A percentile compares a stretch with the other conserved stretches of the same genome.
phyloP scores from a whole-genome alignment of 2,888 invertebrate genomes.

The Bhutanitis thaidina region DNA sequence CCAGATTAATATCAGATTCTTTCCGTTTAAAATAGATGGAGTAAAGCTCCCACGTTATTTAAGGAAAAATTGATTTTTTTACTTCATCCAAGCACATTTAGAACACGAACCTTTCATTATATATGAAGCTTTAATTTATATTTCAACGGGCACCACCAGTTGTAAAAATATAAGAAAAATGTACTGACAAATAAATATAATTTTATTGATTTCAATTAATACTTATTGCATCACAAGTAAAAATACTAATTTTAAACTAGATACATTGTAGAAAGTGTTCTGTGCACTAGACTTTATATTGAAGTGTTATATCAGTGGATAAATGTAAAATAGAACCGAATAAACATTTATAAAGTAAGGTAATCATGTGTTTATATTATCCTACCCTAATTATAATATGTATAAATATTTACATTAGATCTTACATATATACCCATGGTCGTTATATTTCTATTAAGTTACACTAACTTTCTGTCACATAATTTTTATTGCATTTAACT shows the following conservation, averaged over 20 bases:
- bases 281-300: conserved; percentile 47
- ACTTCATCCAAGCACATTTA: no score
- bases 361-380: conserved; percentile 29
- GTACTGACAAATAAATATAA: no score
- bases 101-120: no score
- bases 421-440: conserved; percentile 32
- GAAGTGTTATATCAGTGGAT: conserved; percentile 42
- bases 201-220: background rate
- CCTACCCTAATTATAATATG: conserved; percentile 27
- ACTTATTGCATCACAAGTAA: background rate
- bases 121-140: no score
- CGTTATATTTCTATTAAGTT: conserved; percentile 20
- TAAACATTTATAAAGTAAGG: conserved; percentile 36
- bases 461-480: background rate
- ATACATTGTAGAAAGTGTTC: conserved; percentile 42
- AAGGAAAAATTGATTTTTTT: no score
- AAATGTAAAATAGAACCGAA: conserved; percentile 38
- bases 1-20: no score
- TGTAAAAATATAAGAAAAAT: no score
- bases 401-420: conserved; percentile 44
- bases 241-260: background rate
- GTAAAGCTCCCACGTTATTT: no score
- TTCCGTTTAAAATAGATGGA: no score
- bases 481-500: background rate
- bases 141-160: no score